Percentiles rank a stretch among this genome's conserved stretches.
phyloP scores from a whole-genome alignment of 2,113 vertebrate species.

The Parus major region DNA sequence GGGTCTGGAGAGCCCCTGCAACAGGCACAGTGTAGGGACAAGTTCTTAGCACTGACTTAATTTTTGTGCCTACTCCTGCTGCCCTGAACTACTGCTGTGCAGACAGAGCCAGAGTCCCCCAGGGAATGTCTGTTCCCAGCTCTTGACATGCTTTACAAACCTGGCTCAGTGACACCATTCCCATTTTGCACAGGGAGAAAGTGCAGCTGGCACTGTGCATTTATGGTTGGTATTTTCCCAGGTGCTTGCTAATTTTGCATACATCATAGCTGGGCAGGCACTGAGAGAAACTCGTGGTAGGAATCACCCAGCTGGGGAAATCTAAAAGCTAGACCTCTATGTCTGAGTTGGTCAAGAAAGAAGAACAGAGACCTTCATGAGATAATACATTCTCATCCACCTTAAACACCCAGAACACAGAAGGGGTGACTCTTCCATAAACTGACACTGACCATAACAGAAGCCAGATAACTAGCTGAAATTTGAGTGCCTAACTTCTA shows the following conservation, averaged over 20 bases:
- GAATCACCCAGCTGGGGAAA: not conserved
- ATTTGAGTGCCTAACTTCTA: not conserved
- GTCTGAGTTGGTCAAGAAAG: not conserved
- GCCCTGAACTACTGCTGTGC: not conserved
- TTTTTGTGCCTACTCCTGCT: not conserved
- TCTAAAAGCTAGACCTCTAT: not conserved
- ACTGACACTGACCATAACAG: not conserved
- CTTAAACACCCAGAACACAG: not conserved
- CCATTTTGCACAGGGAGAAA: not conserved
- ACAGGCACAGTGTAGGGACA: not conserved
- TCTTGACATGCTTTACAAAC: not conserved
- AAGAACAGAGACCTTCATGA: not conserved
- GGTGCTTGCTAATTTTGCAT: not conserved
- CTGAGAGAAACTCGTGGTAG: not conserved
- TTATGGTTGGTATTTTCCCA: not conserved
- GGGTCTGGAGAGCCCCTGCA: not conserved
- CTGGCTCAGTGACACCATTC: not conserved
- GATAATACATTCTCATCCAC: not conserved
- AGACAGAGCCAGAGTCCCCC: not conserved
- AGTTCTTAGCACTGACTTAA: not conserved
- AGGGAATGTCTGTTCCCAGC: not conserved
- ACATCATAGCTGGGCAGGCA: not conserved
- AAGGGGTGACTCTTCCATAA: not conserved
- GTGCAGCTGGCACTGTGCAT: not conserved
- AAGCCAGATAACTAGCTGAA: not conserved